Base-by-base conservation (phyloP, 1,140 invertebrate species). In the Tetramorium parvispinum region DNA sequence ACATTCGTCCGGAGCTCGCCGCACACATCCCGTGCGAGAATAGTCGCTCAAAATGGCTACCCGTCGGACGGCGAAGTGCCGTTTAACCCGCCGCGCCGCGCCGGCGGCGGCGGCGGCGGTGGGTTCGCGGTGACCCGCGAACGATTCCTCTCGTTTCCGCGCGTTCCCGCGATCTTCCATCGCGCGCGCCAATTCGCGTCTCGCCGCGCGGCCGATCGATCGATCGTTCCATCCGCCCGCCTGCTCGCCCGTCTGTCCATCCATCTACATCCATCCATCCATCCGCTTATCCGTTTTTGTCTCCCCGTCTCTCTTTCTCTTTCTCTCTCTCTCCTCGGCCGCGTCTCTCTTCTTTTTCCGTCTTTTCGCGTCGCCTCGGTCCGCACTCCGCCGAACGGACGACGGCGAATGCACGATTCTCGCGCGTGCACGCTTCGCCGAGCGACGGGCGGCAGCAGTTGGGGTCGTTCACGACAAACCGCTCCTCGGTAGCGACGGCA, bases 401-500 rank as follows among this genome's bases (percentile, higher is more conserved):
- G 43, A 78, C 63, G n/a, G 21, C 65, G 27, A 68, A 83, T 46
- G 57, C 71, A 75, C 32, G 71, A 16, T 76, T 27, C 49, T 70
- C 78, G 51, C 51, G 78, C 78, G 78, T 82, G 65, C 65, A 82
- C 71, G 82, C 68, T 61, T 77, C 57, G 82, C 24, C 61, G 82
- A 89, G 59, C 57, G 65, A 87, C 77, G 85, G 79, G 46, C 85
- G 79, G 85, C 85, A 71, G 85, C 81, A 37, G 77, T 88, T 89
- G 51, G 77, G 73, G 24, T 68, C 87, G 85, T 89, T 82, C 51
- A 63, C 59, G 75, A 85, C 76, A 87, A 79, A 87, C 75, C 86
- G 83, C 87, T 90, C 85, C 8, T 90, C 76, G 79, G 78, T 76
- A 89, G 77, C 70, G 90, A 89, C 87, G 81, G 92, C 93, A 92